phyloP scores from a whole-genome alignment of 2,113 vertebrate species.

The Polyodon spathula region DNA sequence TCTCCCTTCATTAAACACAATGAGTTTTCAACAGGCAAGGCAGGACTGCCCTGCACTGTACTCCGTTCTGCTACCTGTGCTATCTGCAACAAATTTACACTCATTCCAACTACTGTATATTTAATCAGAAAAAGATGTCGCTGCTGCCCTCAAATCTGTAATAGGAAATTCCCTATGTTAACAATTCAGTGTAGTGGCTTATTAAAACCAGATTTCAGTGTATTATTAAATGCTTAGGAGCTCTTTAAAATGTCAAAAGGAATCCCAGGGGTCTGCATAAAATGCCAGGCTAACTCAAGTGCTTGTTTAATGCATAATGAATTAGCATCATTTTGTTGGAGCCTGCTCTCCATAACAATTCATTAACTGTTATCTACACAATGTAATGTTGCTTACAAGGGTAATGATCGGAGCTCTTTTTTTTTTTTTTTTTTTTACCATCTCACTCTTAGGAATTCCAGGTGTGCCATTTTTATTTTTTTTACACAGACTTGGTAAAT shows the following conservation, averaged over 20 bases:
- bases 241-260: conserved; percentile 99
- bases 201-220: conserved; percentile 98
- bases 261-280: conserved; percentile 85
- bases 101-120: conserved; percentile 83
- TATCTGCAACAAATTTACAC: conserved; percentile 88
- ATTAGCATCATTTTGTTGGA: conserved; percentile 85
- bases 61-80: conserved; percentile 5
- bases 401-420: not conserved
- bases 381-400: conserved; percentile 19
- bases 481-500: conserved; percentile 7
- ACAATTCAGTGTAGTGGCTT: conserved; percentile 78
- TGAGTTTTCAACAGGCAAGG: not conserved
- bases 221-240: conserved; percentile 98
- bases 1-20: not conserved
- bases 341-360: conserved; percentile 84
- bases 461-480: not conserved
- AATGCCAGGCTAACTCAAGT: conserved; percentile 89
- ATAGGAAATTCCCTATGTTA: conserved; percentile 83
- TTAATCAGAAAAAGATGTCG: conserved; percentile 97
- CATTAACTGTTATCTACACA: conserved; percentile 62
- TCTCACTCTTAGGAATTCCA: too few species aligned
- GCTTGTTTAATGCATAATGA: conserved; percentile 96
- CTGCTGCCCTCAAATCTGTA: conserved; percentile 61
- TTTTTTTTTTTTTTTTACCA: not conserved
- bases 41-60: not conserved